These are phyloP conservation scores for Drosophila ficusphila DNA, from an alignment of 1,140 invertebrate species.

Conservation along the genomic window DNA sequence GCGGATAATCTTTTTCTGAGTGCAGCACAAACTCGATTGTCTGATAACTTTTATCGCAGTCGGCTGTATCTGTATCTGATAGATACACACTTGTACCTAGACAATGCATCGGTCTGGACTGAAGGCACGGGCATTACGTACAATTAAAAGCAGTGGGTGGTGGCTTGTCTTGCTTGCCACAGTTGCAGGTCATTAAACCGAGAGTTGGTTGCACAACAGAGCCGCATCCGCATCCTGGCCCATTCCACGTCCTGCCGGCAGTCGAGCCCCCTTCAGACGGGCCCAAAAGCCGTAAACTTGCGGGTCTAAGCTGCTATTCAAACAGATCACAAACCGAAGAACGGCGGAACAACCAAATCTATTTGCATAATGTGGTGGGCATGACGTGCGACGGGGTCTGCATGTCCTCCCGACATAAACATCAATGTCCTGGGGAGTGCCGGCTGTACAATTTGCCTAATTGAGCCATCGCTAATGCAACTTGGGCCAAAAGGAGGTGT, in stretches of 20 bases:
- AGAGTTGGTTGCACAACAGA: constrained; percentile 37
- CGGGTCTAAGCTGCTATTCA: constrained; percentile 37
- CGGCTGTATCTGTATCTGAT: constrained; percentile 28
- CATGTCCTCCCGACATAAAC: constrained; percentile 67
- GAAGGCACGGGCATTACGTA: constrained; percentile 1
- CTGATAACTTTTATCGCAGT: constrained; percentile 65
- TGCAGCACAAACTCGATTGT: constrained; percentile 36
- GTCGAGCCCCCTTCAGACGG: constrained; percentile 51
- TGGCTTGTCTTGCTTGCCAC: constrained; percentile 22
- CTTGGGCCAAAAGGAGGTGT: constrained; percentile 13
- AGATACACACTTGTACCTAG: constrained; percentile 38
- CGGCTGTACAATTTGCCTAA: constrained; percentile 61
- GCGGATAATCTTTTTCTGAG: not conserved
- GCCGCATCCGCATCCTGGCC: constrained; percentile 1
- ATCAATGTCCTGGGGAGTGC: constrained; percentile 66
- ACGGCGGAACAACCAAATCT: constrained; percentile 26
- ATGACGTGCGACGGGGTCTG: constrained; percentile 62
- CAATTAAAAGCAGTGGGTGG: constrained; percentile 53
- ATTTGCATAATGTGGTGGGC: constrained; percentile 65
- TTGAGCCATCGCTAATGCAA: constrained; percentile 55
- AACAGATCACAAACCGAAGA: constrained; percentile 41
- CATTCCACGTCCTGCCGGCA: constrained; percentile 20
- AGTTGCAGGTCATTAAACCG: constrained; percentile 68
- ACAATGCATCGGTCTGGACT: constrained; percentile 3
- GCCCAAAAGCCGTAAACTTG: constrained; percentile 28